Base-by-base conservation (phyloP, 2,113 vertebrate species). In the Helogale parvula region DNA sequence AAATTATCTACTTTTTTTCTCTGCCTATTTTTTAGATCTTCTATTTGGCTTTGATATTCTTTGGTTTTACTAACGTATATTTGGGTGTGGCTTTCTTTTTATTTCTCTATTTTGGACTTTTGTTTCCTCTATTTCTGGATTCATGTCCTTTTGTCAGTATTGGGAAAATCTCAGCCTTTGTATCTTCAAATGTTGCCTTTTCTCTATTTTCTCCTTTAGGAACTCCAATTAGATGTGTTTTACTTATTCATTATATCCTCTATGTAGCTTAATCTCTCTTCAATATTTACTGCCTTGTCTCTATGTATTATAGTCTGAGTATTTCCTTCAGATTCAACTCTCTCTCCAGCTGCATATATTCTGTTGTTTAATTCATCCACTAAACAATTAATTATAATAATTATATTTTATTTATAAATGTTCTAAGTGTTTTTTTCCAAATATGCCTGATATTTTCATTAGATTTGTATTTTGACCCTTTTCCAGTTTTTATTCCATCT, bases 281-380 rank as follows among this genome's bases (percentile, higher is more conserved):
- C 65, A 15, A 66, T 33, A 57, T 23, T 87, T 71, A 87, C 10
- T 27, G 57, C 41, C 31, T 72, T 90, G 23, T 92, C 19, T 68
- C 23, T 86, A 15, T 72, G 35, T 50, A 2, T 52, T 84, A 68
- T 29, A 90, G 41, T 60, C 13, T 38, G 57, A 74, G 17, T 7
- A 54, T 38, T 80, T 93, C 68, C 57, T 83, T 96, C 82, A 96
- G 35, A 82, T 65, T 79, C 69, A 74, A 54, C 72, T 80, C 66
- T 81, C 9, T 91, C 35, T 83, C 63, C n/a, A 54, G 31, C 35
- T 57, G 10, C 31, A 57, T 21, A 81, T 57, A 74, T 91, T 38
- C 17, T 94, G n/a, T 7, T 96, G 31, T 66, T 68, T 72, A 74
- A 87, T 66, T 66, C 25, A n/a, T 80, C 60, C 45, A 47, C 11